Evolutionary conservation across 2,113 vertebrate species (phyloP), one percentile per base, ranked within the genome.

Genomic region (Perca fluviatilis): DNA sequence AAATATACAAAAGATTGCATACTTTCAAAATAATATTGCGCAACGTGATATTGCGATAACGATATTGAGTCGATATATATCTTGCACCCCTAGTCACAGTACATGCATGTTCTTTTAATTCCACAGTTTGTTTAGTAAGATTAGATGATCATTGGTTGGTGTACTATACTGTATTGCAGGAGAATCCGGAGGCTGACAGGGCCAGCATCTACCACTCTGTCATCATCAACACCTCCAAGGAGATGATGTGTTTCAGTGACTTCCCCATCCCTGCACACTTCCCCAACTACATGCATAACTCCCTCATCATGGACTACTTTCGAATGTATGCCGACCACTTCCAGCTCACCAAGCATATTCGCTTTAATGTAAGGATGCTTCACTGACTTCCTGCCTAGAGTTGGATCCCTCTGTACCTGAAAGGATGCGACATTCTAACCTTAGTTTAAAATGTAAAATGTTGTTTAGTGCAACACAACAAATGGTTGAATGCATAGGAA

Each of bases 171-270:
- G 14, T 27, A 21, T 33, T 66, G 40, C 91, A 98, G 97, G 96
- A 98, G 81, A 94, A 91, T 46, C 94, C 95, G 0, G 96, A 98
- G 74, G 67, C 96, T 2, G 96, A 95, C 74, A 84, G 95, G 1
- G 96, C 97, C 90, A 98, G 97, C 82, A 99, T 99, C 91, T 99
- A 99, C 69, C 90, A 93, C 54, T 98, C 97, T 0, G 93, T 99
- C 84, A 95, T 97, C 88, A 98, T 97, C 95, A 99, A 99, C 89
- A 97, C 97, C 30, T 99, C 97, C 87, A 99, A 99, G 86, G 98
- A 99, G 91, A 97, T 98, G 96, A 98, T 98, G 97, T 97, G 96
- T 88, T 99, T 91, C 95, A 99, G 97, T 1, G 97, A 99, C 87
- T 99, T 95, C 46, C 97, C 95, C 54, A 96, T 97, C 51, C 97